phyloP scores from a whole-genome alignment of 2,113 vertebrate species.

The Oceanites oceanicus region DNA sequence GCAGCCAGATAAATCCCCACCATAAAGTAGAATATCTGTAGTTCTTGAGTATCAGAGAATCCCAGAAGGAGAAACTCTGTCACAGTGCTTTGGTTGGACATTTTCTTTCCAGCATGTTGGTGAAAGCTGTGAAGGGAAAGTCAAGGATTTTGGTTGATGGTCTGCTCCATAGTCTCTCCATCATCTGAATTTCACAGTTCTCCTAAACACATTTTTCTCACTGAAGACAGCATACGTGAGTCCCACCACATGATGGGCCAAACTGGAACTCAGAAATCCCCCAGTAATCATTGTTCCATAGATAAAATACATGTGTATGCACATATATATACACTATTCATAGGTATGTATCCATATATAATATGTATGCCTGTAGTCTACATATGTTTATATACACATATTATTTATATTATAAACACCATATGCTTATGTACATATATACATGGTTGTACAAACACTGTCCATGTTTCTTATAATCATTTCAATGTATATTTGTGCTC shows the following conservation, averaged over 20 bases:
- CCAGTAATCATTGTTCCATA: too few relatives aligned
- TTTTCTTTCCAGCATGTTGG: neutral
- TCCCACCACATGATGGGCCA: neutral
- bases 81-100: neutral
- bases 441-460: too few relatives aligned
- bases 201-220: neutral
- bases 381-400: too few relatives aligned
- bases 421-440: too few relatives aligned
- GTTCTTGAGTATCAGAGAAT: neutral
- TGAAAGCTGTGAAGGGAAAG: neutral
- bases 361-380: too few relatives aligned
- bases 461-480: too few relatives aligned
- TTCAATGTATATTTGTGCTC: too few relatives aligned
- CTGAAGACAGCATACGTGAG: neutral
- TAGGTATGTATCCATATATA: neutral
- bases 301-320: neutral
- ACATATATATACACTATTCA: neutral
- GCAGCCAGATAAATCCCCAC: neutral
- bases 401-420: too few relatives aligned
- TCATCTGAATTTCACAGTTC: neutral
- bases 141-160: neutral
- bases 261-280: neutral
- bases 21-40: slow-evolving; percentile 19
- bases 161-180: neutral
- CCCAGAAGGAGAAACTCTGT: slow-evolving; percentile 34